Conservation (phyloP, 2,113 vertebrate genomes). For the Gavialis gangeticus region DNA sequence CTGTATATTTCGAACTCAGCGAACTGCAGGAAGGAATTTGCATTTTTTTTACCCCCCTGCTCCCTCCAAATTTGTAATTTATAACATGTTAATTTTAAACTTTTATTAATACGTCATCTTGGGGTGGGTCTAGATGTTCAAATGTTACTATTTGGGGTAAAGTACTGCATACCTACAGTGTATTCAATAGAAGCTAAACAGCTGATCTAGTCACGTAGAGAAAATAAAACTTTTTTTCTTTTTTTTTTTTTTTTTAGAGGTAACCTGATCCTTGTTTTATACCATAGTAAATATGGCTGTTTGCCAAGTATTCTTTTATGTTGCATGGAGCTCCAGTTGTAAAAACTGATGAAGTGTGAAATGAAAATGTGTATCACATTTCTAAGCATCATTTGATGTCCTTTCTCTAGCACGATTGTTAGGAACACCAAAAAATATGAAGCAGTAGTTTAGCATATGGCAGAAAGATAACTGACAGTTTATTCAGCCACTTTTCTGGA, state of each 20-base stretch:
- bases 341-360: constrained; percentile 91
- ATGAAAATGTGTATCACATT: constrained; percentile 92
- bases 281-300: constrained; percentile 78
- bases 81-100: not conserved
- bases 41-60: not conserved
- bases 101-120: not conserved
- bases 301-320: constrained; percentile 78
- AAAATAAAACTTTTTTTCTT: constrained; percentile 59
- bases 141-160: not conserved
- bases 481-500: constrained; percentile 66
- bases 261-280: constrained; percentile 77
- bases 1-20: not conserved
- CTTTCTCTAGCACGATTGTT: constrained; percentile 80
- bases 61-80: not conserved
- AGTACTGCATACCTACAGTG: not conserved
- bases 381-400: constrained; percentile 87
- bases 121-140: not conserved
- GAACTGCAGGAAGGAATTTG: not conserved
- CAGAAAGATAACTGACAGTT: constrained; percentile 73
- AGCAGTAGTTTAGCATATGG: constrained; percentile 72
- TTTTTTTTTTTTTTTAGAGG: constrained; percentile 7
- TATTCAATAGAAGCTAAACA: constrained; percentile 44
- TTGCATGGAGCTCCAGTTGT: constrained; percentile 82
- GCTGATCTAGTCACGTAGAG: constrained; percentile 60
- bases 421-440: constrained; percentile 63